Evolutionary conservation across 2,797 vertebrate species (phyloP).

Genomic region (Lutjanus campechanus): DNA sequence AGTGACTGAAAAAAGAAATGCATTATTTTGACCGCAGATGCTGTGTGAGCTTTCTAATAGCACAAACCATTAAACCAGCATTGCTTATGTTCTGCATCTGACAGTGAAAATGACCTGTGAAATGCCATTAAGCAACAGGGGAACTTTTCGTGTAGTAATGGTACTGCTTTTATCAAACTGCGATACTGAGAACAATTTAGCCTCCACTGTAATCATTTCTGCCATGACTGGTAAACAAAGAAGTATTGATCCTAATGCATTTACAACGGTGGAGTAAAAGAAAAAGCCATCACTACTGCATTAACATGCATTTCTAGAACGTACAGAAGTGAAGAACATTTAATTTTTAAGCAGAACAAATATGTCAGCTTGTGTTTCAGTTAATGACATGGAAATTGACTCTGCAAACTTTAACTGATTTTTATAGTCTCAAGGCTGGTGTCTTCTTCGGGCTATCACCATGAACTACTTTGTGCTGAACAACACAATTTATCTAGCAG

Average conservation of each 20-base stretch:
- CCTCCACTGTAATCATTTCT: not conserved
- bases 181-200: slow-evolving; percentile 5
- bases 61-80: slow-evolving; percentile 48
- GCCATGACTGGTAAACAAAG: slow-evolving; percentile 5
- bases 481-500: slow-evolving; percentile 7
- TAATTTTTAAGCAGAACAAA: not conserved
- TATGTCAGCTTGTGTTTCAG: not conserved
- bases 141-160: slow-evolving; percentile 17
- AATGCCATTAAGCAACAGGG: slow-evolving; percentile 47
- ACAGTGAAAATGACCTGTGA: slow-evolving; percentile 57
- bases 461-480: not conserved
- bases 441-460: not conserved
- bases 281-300: not conserved
- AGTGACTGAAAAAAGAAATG: not conserved
- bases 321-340: not conserved
- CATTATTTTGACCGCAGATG: not conserved
- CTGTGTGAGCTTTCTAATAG: slow-evolving; percentile 34
- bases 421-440: not conserved
- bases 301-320: not conserved
- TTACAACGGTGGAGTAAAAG: not conserved
- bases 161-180: slow-evolving; percentile 20
- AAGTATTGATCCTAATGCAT: slow-evolving; percentile 15
- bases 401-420: not conserved
- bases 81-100: slow-evolving; percentile 35
- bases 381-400: not conserved